Percentiles rank a stretch among this genome's conserved stretches.
Conservation (phyloP, 2,888 invertebrate species). For the Melanargia galathea region DNA sequence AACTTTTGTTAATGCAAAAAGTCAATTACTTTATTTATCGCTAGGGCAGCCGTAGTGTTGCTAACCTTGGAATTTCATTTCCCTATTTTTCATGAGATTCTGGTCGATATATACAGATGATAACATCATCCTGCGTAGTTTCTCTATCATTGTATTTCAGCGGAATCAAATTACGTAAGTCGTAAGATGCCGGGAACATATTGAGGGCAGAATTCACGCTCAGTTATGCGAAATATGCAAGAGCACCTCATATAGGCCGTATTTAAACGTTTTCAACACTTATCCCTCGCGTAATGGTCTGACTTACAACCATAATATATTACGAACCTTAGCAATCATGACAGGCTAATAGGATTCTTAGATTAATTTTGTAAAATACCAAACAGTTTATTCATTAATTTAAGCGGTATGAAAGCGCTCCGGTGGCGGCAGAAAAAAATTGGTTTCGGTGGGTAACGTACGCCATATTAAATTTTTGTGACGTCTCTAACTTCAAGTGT, state of each 20-base stretch:
- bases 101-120: background rate
- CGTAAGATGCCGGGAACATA: constrained; percentile 53
- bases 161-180: constrained; percentile 71
- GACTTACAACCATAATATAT: background rate
- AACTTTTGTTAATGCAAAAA: too few relatives aligned
- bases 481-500: too few relatives aligned
- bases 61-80: too few relatives aligned
- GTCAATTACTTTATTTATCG: too few relatives aligned
- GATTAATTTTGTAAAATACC: constrained; percentile 1
- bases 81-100: background rate
- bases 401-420: too few relatives aligned
- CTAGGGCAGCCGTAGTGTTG: too few relatives aligned
- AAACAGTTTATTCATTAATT: background rate
- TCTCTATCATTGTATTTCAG: constrained; percentile 65
- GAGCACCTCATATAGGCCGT: constrained; percentile 55
- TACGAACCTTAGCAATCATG: constrained; percentile 9
- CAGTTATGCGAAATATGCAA: constrained; percentile 52
- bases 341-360: constrained; percentile 1
- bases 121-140: constrained; percentile 47
- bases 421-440: too few relatives aligned
- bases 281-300: constrained; percentile 9
- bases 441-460: too few relatives aligned
- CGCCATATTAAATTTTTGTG: too few relatives aligned
- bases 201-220: constrained; percentile 60
- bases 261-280: constrained; percentile 7